A percentile compares a stretch with the other conserved stretches of the same genome.
Conservation (phyloP, 23 tunicate genomes). For the Oikopleura dioica region DNA sequence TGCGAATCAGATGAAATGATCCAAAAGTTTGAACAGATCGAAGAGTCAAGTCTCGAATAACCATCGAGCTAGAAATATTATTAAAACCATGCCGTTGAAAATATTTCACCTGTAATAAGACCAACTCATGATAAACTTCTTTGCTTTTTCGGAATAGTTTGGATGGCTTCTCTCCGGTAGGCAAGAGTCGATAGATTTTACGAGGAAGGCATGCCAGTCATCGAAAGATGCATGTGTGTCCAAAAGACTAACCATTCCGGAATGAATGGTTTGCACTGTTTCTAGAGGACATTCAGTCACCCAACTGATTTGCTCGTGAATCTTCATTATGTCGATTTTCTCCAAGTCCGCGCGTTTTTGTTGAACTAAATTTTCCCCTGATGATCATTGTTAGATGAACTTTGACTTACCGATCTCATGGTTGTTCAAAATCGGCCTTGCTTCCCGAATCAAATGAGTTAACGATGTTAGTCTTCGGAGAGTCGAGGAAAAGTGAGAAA, state of each 20-base stretch:
- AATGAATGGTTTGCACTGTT: constrained; percentile 32
- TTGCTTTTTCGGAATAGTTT: constrained; percentile 15
- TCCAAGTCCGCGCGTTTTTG: constrained; percentile 87
- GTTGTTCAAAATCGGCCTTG: constrained; percentile 76
- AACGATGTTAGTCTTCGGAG: constrained; percentile 88
- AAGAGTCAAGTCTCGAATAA: constrained; percentile 76
- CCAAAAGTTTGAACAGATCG: constrained; percentile 96
- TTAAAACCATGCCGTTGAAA: not conserved
- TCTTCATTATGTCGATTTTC: constrained; percentile 63
- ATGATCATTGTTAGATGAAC: too few species aligned
- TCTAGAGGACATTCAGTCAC: constrained; percentile 53
- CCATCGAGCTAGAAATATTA: constrained; percentile 49
- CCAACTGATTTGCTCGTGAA: constrained; percentile 98
- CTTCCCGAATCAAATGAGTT: constrained; percentile 93
- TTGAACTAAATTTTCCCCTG: constrained; percentile 32
- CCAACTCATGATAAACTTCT: constrained; percentile 91
- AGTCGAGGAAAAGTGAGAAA: constrained; percentile 82
- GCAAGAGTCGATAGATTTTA: constrained; percentile 29
- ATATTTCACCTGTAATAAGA: constrained; percentile 61
- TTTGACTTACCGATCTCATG: too few species aligned
- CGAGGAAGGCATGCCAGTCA: constrained; percentile 92
- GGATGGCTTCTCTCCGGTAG: constrained; percentile 16
- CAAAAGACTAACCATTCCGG: constrained; percentile 46
- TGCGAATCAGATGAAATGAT: constrained; percentile 75
- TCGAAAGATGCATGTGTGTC: constrained; percentile 54